Conservation (phyloP, 2,888 invertebrate genomes). For the Scrobipalpa atriplicella region DNA sequence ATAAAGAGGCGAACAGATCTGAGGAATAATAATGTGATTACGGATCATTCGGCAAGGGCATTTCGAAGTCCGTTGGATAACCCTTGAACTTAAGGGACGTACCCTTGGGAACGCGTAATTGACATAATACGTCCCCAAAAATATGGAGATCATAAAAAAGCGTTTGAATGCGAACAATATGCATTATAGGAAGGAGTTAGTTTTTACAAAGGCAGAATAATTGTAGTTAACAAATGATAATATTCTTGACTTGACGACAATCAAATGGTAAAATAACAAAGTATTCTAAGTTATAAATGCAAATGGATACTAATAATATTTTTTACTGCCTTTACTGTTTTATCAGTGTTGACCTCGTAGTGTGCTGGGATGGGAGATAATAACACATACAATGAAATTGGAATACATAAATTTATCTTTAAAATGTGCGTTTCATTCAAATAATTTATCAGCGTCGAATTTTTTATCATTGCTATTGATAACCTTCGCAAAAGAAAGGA, state of each 20-base stretch:
- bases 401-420: constrained; percentile 6
- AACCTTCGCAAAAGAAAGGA: not conserved
- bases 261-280: no score
- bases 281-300: no score
- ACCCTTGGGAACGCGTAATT: constrained; percentile 43
- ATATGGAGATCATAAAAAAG: constrained; percentile 10
- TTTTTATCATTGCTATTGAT: not conserved
- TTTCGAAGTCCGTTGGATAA: constrained; percentile 58
- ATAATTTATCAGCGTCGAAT: not conserved
- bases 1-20: constrained; percentile 20
- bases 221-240: no score
- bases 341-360: constrained; percentile 18
- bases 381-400: not conserved
- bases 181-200: not conserved
- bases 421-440: constrained; percentile 5
- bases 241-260: not conserved
- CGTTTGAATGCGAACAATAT: constrained; percentile 2
- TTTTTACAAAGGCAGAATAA: not conserved
- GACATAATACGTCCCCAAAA: constrained; percentile 18
- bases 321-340: not conserved
- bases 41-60: constrained; percentile 37
- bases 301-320: no score
- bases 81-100: constrained; percentile 52
- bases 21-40: constrained; percentile 22
- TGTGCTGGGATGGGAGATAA: constrained; percentile 1